Evolutionary conservation across 2,113 vertebrate genomes (phyloP).

Genomic region (Silurus meridionalis): DNA sequence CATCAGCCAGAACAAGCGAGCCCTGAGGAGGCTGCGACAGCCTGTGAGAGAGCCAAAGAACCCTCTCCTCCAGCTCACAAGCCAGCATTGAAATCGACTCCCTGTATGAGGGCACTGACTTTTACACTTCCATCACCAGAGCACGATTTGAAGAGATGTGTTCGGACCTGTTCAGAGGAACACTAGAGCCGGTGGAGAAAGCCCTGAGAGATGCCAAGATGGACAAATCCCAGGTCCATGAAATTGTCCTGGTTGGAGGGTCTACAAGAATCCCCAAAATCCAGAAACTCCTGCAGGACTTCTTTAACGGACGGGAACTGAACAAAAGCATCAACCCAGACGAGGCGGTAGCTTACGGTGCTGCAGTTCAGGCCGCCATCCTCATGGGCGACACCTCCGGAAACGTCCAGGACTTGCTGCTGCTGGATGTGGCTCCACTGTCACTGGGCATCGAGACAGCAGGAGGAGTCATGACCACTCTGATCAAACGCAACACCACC

Average conservation of each 20-base stretch:
- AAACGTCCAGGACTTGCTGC: conserved; percentile 70
- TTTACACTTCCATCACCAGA: conserved; percentile 76
- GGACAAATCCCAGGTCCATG: conserved; percentile 84
- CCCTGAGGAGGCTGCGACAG: conserved; percentile 83
- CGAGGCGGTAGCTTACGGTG: conserved; percentile 83
- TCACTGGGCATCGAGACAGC: conserved; percentile 42
- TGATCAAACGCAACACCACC: conserved; percentile 42
- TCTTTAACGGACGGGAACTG: conserved; percentile 6
- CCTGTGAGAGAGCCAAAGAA: conserved; percentile 86
- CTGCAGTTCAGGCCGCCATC: conserved; percentile 87
- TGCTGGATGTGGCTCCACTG: conserved; percentile 33
- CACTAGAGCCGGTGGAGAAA: conserved; percentile 87
- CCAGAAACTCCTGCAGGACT: conserved; percentile 78
- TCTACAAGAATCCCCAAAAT: conserved; percentile 89
- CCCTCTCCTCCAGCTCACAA: conserved; percentile 84
- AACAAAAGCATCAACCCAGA: conserved; percentile 54
- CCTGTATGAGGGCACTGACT: conserved; percentile 81
- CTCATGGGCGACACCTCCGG: conserved; percentile 85
- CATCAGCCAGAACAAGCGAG: conserved; percentile 85
- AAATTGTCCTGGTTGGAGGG: conserved; percentile 84
- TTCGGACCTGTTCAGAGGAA: conserved; percentile 85
- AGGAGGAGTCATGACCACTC: conserved; percentile 31
- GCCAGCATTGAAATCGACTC: conserved; percentile 73
- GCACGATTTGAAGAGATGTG: conserved; percentile 79
- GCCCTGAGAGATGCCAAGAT: conserved; percentile 66